Evolutionary conservation across 2,797 vertebrate genomes (phyloP).

Genomic region (Semaprochilodus insignis): DNA sequence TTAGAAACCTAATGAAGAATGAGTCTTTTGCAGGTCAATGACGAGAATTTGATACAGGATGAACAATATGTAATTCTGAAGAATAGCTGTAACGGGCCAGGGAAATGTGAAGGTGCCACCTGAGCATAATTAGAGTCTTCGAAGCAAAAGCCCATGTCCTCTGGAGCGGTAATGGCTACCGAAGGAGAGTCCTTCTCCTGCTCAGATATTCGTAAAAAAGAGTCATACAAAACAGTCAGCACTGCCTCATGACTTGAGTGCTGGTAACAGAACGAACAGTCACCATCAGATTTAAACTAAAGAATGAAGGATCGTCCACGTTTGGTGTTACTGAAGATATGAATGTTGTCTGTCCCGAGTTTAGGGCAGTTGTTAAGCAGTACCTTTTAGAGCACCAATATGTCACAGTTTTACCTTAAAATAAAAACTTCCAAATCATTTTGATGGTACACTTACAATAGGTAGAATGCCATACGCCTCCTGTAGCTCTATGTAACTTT

Average conservation of each 20-base stretch:
- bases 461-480: too few relatives aligned
- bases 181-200: background rate
- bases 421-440: too few relatives aligned
- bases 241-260: background rate
- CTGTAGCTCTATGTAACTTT: too few relatives aligned
- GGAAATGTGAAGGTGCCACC: background rate
- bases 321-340: background rate
- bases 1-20: background rate
- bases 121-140: constrained; percentile 2
- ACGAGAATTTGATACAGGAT: background rate
- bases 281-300: background rate
- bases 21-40: background rate
- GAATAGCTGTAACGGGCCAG: background rate
- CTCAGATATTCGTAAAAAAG: background rate
- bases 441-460: too few relatives aligned
- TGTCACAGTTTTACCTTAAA: too few relatives aligned
- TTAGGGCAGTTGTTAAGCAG: too few relatives aligned
- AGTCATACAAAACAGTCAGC: background rate
- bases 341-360: too few relatives aligned
- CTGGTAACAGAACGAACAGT: background rate
- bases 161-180: background rate
- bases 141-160: background rate
- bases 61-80: constrained; percentile 5
- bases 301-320: background rate
- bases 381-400: too few relatives aligned